A percentile compares a stretch with the other conserved stretches of the same genome.
These are phyloP conservation scores for Sphaeridia pumilis DNA, from an alignment of 2,888 invertebrate genomes.

Conservation along the genomic window DNA sequence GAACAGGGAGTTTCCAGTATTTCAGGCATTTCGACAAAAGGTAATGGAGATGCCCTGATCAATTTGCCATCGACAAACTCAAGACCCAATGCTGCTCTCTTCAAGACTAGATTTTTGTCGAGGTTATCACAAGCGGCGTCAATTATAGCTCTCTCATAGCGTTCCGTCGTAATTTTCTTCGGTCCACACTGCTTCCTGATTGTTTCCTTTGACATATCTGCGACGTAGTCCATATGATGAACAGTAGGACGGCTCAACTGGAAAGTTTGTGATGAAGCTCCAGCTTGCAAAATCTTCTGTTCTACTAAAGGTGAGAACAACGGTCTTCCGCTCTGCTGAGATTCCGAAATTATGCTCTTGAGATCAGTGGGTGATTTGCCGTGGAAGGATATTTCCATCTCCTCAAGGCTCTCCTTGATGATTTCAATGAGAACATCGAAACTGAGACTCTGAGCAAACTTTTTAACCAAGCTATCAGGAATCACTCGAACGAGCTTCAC, in stretches of 20 bases:
- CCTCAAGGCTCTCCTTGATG: too few species aligned
- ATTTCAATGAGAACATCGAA: conserved; percentile 2
- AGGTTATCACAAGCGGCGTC: not conserved
- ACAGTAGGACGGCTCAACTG: not conserved
- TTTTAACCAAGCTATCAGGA: not conserved
- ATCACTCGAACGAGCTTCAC: not conserved
- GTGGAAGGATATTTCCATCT: too few species aligned
- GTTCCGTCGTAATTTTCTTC: not conserved
- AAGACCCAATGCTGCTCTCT: conserved; percentile 1
- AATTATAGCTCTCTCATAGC: not conserved
- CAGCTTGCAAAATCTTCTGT: not conserved
- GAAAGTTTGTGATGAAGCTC: not conserved
- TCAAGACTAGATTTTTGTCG: conserved; percentile 3
- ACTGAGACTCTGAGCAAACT: not conserved
- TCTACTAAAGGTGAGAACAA: too few species aligned
- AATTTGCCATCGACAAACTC: conserved; percentile 7
- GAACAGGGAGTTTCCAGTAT: too few species aligned
- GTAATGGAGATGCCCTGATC: not conserved
- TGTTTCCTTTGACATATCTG: too few species aligned
- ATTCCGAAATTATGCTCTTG: too few species aligned
- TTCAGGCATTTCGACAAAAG: not conserved
- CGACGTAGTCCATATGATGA: not conserved
- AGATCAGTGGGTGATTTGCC: too few species aligned
- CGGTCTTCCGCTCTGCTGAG: too few species aligned
- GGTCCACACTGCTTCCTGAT: not conserved